These are phyloP conservation scores for Falco biarmicus DNA, from an alignment of 2,797 vertebrate species.

Conservation along the genomic window DNA sequence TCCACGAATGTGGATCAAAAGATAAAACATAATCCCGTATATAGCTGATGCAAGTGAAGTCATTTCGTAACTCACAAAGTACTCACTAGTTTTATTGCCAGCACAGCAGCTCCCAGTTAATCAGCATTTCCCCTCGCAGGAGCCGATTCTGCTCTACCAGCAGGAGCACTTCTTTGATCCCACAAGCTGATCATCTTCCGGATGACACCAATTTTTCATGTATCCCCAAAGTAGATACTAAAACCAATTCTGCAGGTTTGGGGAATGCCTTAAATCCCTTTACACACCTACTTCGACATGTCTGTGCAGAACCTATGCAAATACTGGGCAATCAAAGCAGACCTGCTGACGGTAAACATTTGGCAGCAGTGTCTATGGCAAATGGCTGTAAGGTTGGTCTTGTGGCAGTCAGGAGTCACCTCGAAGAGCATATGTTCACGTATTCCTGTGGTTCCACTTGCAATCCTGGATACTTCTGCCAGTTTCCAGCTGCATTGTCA, in stretches of 20 bases:
- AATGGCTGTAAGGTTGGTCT: neutral
- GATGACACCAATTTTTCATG: neutral
- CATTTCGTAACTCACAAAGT: neutral
- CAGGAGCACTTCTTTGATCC: neutral
- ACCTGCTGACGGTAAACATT: rapidly evolving
- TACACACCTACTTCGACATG: neutral
- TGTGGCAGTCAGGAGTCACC: neutral
- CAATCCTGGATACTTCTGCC: neutral
- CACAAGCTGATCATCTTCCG: neutral
- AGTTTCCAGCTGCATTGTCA: neutral
- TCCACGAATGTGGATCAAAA: neutral
- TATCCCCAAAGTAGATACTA: neutral
- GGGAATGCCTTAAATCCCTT: neutral
- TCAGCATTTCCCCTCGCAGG: neutral
- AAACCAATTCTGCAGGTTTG: neutral
- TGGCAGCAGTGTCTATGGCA: neutral
- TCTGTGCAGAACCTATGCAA: neutral
- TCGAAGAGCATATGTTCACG: neutral
- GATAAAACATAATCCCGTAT: neutral
- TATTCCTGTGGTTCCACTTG: neutral
- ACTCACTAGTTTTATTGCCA: neutral
- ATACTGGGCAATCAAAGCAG: neutral
- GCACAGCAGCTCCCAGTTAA: neutral
- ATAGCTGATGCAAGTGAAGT: neutral
- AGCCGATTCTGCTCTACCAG: neutral